These are phyloP conservation scores for Hymenopus coronatus DNA, from an alignment of 2,888 invertebrate species.

Conservation along the genomic window DNA sequence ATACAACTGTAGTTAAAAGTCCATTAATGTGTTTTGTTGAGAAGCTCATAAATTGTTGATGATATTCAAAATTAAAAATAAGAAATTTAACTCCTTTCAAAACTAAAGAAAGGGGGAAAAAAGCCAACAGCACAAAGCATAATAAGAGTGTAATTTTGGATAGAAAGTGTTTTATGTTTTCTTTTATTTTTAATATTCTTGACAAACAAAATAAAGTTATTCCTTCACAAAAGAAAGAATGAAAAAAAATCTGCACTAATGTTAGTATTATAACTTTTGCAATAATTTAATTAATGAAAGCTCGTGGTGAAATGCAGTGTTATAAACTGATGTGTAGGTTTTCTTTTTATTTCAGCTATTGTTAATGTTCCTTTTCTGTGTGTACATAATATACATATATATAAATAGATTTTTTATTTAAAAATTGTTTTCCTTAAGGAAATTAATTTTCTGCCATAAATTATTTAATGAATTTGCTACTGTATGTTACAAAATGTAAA, in stretches of 20 bases:
- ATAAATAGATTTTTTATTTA: not conserved
- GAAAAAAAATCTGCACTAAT: not conserved
- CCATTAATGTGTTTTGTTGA: not conserved
- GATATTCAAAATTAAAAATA: not conserved
- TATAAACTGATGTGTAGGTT: not conserved
- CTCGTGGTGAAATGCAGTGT: not conserved
- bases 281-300: not conserved
- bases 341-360: not conserved
- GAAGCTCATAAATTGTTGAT: not conserved
- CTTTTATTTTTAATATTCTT: not conserved
- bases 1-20: not conserved
- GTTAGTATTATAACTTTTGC: not conserved
- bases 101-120: not conserved
- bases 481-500: not conserved
- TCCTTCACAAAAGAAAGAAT: not conserved
- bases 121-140: not conserved
- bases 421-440: not conserved
- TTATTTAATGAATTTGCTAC: not conserved
- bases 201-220: not conserved
- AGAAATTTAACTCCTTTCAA: not conserved
- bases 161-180: not conserved
- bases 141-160: not conserved
- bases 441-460: not conserved
- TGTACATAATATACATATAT: not conserved
- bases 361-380: not conserved